Percentiles rank a stretch among this genome's conserved stretches.
phyloP scores from a whole-genome alignment of 2,797 vertebrate genomes.

The Falco berigora region DNA sequence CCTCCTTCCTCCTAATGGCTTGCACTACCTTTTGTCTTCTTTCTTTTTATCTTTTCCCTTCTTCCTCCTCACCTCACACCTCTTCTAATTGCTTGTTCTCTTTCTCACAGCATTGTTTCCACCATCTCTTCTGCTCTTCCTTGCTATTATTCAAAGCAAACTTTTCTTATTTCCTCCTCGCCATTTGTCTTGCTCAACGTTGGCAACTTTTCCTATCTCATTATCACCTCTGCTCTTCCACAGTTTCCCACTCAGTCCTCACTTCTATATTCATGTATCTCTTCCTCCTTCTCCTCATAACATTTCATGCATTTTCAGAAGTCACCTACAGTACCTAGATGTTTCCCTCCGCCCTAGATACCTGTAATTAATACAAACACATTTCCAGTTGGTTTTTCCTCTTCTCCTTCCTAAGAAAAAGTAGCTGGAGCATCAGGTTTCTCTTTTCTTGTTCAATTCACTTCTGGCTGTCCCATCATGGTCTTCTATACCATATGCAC shows the following conservation, averaged over 20 bases:
- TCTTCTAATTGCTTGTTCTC: background rate
- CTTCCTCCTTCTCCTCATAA: background rate
- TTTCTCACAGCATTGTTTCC: background rate
- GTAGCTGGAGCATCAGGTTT: background rate
- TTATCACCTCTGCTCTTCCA: background rate
- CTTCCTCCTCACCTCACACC: background rate
- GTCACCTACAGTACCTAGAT: background rate
- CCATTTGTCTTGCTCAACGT: background rate
- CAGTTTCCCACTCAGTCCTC: background rate
- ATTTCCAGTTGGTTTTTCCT: background rate
- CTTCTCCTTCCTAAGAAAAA: background rate
- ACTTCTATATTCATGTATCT: background rate
- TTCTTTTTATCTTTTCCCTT: background rate
- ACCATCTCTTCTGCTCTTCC: background rate
- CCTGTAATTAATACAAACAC: background rate
- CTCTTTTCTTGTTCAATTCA: background rate
- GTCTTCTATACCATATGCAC: background rate
- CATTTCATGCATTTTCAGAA: background rate
- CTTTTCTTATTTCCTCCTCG: background rate
- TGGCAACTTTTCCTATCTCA: background rate
- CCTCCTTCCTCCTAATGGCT: background rate
- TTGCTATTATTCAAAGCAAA: background rate
- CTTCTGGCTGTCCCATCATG: background rate
- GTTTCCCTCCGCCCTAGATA: background rate
- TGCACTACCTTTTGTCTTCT: background rate